These are phyloP conservation scores for Drepana arcuata DNA, from an alignment of 1,140 invertebrate species.

Conservation along the genomic window DNA sequence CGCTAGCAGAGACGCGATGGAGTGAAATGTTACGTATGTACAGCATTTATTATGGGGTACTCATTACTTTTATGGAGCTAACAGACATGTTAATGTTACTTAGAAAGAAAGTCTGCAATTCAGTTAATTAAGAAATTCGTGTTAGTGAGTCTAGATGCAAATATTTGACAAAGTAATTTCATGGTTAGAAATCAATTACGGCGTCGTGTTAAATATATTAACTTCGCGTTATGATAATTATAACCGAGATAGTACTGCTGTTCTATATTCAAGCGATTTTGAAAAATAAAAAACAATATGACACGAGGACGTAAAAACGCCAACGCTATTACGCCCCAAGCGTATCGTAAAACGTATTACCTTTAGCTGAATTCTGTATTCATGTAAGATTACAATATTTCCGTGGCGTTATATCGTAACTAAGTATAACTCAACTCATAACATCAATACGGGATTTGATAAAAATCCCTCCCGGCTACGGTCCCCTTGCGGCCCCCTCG, in stretches of 20 bases:
- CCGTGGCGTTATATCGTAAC: conserved; percentile 11
- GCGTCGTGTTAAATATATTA: no score
- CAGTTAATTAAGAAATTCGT: no score
- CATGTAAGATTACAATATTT: conserved; percentile 46
- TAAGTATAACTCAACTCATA: conserved; percentile 23
- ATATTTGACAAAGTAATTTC: no score
- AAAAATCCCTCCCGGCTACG: conserved; percentile 32
- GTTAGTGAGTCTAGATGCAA: no score
- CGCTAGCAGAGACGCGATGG: conserved; percentile 3
- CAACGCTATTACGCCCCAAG: conserved; percentile 9
- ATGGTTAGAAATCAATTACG: no score
- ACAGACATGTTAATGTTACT: no score
- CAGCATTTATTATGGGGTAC: no score
- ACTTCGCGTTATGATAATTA: no score
- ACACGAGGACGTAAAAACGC: conserved; percentile 7
- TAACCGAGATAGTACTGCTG: no score
- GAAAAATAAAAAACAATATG: conserved; percentile 11
- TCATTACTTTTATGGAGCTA: no score
- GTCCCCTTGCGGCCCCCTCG: conserved; percentile 11
- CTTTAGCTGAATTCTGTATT: conserved; percentile 44
- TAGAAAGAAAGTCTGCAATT: no score
- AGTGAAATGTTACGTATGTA: no score
- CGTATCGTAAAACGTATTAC: conserved; percentile 27
- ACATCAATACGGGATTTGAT: conserved; percentile 26
- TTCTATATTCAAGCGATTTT: conserved; percentile 2